A percentile compares a stretch with the other conserved stretches of the same genome.
These are phyloP conservation scores for Chaenodraco wilsoni DNA, from an alignment of 2,797 vertebrate genomes.

Conservation along the genomic window DNA sequence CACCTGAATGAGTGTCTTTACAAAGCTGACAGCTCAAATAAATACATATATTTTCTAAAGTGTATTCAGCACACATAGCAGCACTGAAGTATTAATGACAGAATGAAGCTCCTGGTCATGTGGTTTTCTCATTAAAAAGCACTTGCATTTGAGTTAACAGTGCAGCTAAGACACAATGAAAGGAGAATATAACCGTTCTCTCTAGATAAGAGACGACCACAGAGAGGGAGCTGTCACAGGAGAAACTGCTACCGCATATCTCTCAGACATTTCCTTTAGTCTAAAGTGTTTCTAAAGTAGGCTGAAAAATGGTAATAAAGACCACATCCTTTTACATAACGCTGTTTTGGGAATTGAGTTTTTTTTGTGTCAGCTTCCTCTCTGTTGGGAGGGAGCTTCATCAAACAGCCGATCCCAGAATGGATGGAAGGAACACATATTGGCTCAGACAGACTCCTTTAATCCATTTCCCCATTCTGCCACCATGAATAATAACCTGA, in stretches of 20 bases:
- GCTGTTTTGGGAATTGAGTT: constrained; percentile 47
- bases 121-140: constrained; percentile 36
- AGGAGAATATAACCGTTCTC: constrained; percentile 20
- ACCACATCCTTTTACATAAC: constrained; percentile 56
- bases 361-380: constrained; percentile 44
- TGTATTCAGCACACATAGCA: constrained; percentile 6
- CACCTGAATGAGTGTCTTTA: constrained; percentile 19
- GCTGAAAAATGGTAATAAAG: constrained; percentile 45
- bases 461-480: constrained; percentile 59
- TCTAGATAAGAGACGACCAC: constrained; percentile 44
- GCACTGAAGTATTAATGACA: constrained; percentile 33
- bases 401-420: constrained; percentile 64
- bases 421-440: constrained; percentile 55
- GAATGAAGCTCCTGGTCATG: constrained; percentile 4
- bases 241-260: constrained; percentile 33
- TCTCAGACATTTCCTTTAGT: constrained; percentile 40
- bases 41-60: constrained; percentile 32
- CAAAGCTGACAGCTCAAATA: constrained; percentile 16
- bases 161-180: constrained; percentile 28
- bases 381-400: constrained; percentile 57
- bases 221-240: constrained; percentile 28
- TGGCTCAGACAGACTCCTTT: constrained; percentile 64
- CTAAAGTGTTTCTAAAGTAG: constrained; percentile 45
- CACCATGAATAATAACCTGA: constrained; percentile 62
- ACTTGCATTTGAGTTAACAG: constrained; percentile 17